Base-by-base conservation (phyloP, 2,888 invertebrate genomes). In the Lithophane leautieri region DNA sequence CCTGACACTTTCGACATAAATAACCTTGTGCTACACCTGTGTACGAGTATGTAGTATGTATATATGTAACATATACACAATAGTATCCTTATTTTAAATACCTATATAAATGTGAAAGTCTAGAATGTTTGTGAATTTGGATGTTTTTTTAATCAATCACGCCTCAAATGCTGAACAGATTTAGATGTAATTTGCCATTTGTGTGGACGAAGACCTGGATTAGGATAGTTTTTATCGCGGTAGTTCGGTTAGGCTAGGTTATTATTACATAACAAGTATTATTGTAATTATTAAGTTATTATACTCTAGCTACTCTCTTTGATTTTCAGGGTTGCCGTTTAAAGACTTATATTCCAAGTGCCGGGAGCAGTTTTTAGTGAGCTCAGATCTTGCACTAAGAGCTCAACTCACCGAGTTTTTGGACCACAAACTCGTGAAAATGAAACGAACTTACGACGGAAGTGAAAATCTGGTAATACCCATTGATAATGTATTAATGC, bases 371-470 rank as follows among this genome's bases (percentile, higher is more conserved):
- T 99, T 99, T 94, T 96, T 99, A 56, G 99, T 99, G 0, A 99
- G 99, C 92, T 98, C 99, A 0, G 99, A 99, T 94, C 97, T 98
- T 73, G 99, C 99, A 0, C 94, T 99, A 77, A 97, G 99, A 85
- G 98, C 99, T 9, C 99, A 99, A 90, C 97, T 99, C 4, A 99
- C 98, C 0, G 99, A 99, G 95, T 99, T 99, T 94, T 96, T 98
- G 68, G 99, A 99, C 94, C 99, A 99, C 93, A 98, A 99, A 93
- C 97, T 99, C 88, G 97, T 99, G 8, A 98, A 98, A 93, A 97
- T 97, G 74, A 98, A 98, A 91, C 97, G 99, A 89, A 98, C 97
- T 25, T 95, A 96, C 47, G 99, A 99, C 92, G 99, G 99, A 52
- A 97, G 97, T 70, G 99, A 99, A 92, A 97, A 98, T 90, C 95